phyloP scores from a whole-genome alignment of 2,113 vertebrate species.

The Tyto alba region DNA sequence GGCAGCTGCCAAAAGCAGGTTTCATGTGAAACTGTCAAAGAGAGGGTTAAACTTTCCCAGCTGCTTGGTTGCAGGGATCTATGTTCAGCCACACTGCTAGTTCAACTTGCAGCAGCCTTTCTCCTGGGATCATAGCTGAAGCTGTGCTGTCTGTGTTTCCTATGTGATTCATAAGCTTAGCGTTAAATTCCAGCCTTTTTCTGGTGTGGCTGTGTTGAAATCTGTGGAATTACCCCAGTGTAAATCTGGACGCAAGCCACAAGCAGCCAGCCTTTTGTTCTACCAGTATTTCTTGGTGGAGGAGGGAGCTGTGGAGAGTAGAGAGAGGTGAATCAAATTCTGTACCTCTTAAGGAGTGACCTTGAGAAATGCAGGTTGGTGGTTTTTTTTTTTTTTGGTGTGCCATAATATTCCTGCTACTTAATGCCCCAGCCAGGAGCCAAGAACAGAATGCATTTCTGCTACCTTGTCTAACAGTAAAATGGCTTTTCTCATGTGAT shows the following conservation, averaged over 20 bases:
- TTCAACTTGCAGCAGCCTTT: constrained; percentile 3
- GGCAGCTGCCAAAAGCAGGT: background rate
- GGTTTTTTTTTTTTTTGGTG: background rate
- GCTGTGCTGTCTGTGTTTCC: background rate
- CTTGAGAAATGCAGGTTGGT: constrained; percentile 21
- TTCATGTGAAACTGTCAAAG: background rate
- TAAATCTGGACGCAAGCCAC: background rate
- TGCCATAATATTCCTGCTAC: background rate
- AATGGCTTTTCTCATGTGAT: background rate
- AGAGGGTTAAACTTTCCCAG: constrained; percentile 4
- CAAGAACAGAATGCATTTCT: background rate
- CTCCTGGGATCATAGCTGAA: constrained; percentile 9
- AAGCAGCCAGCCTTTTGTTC: constrained; percentile 1
- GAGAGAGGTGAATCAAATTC: background rate
- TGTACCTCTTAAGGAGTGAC: background rate
- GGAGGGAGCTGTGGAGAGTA: background rate
- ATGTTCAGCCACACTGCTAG: background rate
- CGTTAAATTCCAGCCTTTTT: constrained; percentile 19
- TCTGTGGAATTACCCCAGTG: constrained; percentile 32
- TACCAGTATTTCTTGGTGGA: background rate
- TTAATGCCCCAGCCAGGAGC: background rate
- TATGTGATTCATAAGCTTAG: constrained; percentile 55
- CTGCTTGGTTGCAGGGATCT: background rate
- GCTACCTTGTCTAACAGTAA: background rate
- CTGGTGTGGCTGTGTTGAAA: constrained; percentile 53